Percentiles rank a stretch among this genome's conserved stretches.
These are phyloP conservation scores for Amphimedon queenslandica DNA, from an alignment of 37 sponge, comb jelly and placozoan species.

Conservation along the genomic window DNA sequence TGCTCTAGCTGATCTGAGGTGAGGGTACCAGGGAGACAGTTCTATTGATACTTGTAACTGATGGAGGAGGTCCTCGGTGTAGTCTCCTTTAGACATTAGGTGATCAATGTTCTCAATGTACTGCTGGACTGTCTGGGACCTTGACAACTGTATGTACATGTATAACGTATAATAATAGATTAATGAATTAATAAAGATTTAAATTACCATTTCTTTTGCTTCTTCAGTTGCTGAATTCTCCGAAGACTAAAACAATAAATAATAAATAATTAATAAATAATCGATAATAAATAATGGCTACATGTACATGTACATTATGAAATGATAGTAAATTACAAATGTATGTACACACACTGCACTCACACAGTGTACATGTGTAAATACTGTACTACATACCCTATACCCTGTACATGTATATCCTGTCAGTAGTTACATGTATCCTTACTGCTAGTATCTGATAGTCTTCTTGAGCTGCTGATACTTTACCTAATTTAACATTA, in stretches of 20 bases:
- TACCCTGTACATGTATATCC: no score
- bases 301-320: no score
- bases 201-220: conserved; percentile 17
- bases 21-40: conserved; percentile 81
- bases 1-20: conserved; percentile 69
- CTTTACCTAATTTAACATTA: conserved; percentile 74
- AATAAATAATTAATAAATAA: neutral
- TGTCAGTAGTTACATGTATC: no score
- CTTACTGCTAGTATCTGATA: no score
- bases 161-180: no score
- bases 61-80: neutral
- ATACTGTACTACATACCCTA: no score
- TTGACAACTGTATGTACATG: no score
- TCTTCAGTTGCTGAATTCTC: conserved; percentile 16
- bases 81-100: neutral
- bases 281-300: neutral
- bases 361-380: no score
- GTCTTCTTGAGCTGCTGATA: conserved; percentile 67
- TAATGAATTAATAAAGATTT: no score
- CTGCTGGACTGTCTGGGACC: no score
- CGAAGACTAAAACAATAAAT: conserved; percentile 14
- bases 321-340: no score
- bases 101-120: neutral
- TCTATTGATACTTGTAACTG: conserved; percentile 4
- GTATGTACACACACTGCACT: no score